Evolutionary conservation across 2,888 invertebrate species (phyloP), one percentile per base, ranked within the genome.

Genomic region (Diplazon laetatorius): DNA sequence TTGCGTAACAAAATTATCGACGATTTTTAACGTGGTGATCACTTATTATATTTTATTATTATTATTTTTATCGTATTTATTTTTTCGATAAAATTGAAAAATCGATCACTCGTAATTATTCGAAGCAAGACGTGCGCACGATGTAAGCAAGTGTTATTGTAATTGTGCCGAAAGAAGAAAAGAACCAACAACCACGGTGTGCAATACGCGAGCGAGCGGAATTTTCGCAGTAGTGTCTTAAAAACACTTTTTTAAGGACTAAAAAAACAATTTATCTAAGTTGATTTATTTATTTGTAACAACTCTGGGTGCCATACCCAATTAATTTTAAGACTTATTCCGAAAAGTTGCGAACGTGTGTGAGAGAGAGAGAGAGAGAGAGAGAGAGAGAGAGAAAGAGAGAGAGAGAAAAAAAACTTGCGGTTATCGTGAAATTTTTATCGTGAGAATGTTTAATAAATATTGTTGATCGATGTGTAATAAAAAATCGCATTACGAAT

Each of bases 251-350:
- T n/a, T n/a, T n/a, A n/a, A n/a, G 8, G 80, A 81, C 68, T 63
- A 37, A 76, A 52, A 62, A 46, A n/a, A n/a, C n/a, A 73, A 50
- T 78, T 82, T 76, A 78, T 80, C 75, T 81, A 69, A 50, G 44
- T 81, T 68, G 84, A 80, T 80, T 5, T 80, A 84, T 83, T 83
- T 82, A 83, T 80, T 80, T 82, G 52, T 86, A 85, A 76, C 62
- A 80, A 82, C 82, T 83, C 85, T n/a, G 87, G 88, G 86, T 89
- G 89, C 89, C 89, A 90, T 90, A 87, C 87, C 87, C 87, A 88
- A 78, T 63, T 79, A 82, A n/a, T 76, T 81, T 80, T 72, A 82
- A 80, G 66, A 60, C 70, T 70, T 66, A 65, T 50, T n/a, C n/a
- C n/a, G n/a, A n/a, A n/a, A 20, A 50, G 42, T 25, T 63, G 37